Evolutionary conservation across 2,113 vertebrate species (phyloP).

Genomic region (Xyliphius kryptos): DNA sequence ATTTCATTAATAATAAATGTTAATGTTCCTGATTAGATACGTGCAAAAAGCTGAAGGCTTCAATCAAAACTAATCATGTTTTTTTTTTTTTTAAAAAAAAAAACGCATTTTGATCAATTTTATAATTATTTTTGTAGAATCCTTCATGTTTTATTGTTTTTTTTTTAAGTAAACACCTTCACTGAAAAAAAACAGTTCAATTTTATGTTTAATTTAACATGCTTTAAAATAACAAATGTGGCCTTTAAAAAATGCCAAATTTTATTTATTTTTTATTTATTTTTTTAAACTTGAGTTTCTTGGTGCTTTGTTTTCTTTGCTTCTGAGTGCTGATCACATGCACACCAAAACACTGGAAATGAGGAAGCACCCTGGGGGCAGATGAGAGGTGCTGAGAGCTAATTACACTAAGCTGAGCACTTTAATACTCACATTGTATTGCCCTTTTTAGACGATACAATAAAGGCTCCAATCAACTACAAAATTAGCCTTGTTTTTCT

Average conservation of each 20-base stretch:
- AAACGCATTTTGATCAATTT: neutral
- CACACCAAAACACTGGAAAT: conserved; percentile 31
- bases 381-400: conserved; percentile 26
- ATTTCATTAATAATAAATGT: too few species aligned
- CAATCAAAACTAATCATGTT: neutral
- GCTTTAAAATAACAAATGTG: too few species aligned
- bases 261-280: neutral
- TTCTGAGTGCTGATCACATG: conserved; percentile 24
- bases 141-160: too few species aligned
- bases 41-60: neutral
- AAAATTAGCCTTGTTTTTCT: conserved; percentile 23
- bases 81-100: neutral
- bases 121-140: too few species aligned
- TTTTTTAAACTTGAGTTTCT: neutral
- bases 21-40: too few species aligned
- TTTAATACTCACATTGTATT: conserved; percentile 26
- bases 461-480: conserved; percentile 32
- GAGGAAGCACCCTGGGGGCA: conserved; percentile 32
- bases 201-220: too few species aligned
- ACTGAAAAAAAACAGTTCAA: too few species aligned
- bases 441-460: conserved; percentile 25
- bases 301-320: conserved; percentile 20
- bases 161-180: too few species aligned
- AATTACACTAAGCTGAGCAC: conserved; percentile 30
- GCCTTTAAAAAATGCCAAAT: neutral